A percentile compares a stretch with the other conserved stretches of the same genome.
Evolutionary conservation across 2,888 invertebrate genomes (phyloP).

Genomic region (Coelopa pilipes): DNA sequence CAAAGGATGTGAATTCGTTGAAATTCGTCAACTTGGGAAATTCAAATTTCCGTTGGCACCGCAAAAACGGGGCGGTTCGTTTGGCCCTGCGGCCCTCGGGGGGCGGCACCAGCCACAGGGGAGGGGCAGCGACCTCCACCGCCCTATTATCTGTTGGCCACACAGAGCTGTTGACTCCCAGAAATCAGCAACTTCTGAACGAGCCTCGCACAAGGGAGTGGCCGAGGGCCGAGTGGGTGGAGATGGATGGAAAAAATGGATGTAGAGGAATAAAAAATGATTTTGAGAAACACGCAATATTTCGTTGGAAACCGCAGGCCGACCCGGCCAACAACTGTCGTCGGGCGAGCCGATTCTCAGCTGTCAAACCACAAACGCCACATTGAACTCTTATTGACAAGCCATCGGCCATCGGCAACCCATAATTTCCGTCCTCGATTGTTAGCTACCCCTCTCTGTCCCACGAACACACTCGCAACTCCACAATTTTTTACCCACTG

Average conservation of each 20-base stretch:
- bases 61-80: neutral
- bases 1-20: too few species aligned
- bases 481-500: neutral
- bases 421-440: too few species aligned
- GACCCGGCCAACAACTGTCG: slow-evolving; percentile 31
- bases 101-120: neutral
- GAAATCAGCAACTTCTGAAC: slow-evolving; percentile 23
- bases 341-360: slow-evolving; percentile 23
- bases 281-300: too few species aligned
- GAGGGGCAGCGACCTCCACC: neutral
- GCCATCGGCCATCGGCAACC: neutral
- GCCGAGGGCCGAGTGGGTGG: too few species aligned
- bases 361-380: slow-evolving; percentile 35
- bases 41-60: too few species aligned
- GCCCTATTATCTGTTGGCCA: slow-evolving; percentile 7
- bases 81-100: neutral
- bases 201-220: neutral
- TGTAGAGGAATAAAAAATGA: neutral
- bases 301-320: too few species aligned
- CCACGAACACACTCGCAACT: too few species aligned
- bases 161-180: slow-evolving; percentile 25
- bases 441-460: too few species aligned
- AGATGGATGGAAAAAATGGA: neutral
- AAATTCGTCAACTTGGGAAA: too few species aligned
- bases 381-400: slow-evolving; percentile 18